These are phyloP conservation scores for Jordanella pulchra DNA, from an alignment of 2,797 vertebrate genomes.

Conservation along the genomic window DNA sequence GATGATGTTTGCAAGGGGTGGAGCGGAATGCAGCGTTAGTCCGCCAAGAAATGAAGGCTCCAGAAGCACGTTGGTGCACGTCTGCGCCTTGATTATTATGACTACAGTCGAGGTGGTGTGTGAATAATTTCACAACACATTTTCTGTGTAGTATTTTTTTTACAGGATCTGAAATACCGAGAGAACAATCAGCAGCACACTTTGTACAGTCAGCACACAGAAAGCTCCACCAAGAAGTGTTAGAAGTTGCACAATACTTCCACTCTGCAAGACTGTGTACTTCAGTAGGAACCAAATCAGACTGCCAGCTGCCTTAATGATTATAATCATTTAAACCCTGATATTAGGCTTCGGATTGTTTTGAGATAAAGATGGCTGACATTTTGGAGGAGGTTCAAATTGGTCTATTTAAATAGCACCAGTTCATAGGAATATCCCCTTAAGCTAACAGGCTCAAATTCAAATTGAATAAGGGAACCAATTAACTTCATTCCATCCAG, in stretches of 20 bases:
- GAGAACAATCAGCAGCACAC: not conserved
- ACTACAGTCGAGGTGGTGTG: not conserved
- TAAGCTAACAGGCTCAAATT: too few relatives aligned
- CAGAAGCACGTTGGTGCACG: slow-evolving; percentile 63
- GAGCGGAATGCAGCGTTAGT: slow-evolving; percentile 71
- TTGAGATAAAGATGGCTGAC: not conserved
- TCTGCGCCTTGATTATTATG: slow-evolving; percentile 25
- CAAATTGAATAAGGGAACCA: too few relatives aligned
- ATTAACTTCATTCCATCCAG: too few relatives aligned
- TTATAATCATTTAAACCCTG: not conserved
- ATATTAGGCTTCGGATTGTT: not conserved
- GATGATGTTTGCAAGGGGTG: slow-evolving; percentile 77
- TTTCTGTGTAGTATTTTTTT: not conserved
- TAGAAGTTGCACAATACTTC: not conserved
- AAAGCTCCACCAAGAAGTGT: not conserved
- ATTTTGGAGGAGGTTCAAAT: not conserved
- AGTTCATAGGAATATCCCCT: too few relatives aligned
- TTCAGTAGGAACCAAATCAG: too few relatives aligned
- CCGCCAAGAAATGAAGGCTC: slow-evolving; percentile 54
- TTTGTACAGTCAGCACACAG: not conserved
- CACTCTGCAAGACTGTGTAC: not conserved
- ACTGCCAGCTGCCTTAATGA: not conserved
- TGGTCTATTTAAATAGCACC: not conserved
- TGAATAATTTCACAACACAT: not conserved
- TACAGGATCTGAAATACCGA: not conserved